Percentiles rank a stretch among this genome's conserved stretches.
These are phyloP conservation scores for Drosophila melanica DNA, from an alignment of 1,140 invertebrate species.

Conservation along the genomic window DNA sequence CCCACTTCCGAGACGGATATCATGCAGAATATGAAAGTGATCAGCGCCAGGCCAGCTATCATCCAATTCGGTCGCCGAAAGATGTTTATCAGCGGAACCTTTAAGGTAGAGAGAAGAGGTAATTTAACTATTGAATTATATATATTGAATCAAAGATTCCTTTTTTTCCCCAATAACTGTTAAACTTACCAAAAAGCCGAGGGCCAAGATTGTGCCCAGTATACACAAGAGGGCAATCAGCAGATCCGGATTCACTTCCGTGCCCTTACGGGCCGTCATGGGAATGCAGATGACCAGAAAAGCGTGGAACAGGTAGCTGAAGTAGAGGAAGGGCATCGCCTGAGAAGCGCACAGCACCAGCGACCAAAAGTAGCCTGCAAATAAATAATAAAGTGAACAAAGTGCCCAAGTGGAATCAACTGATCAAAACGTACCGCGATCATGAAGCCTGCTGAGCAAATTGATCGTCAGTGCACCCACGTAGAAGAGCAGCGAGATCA, in stretches of 20 bases:
- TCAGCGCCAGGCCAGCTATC: constrained; percentile 75
- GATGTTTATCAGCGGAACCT: constrained; percentile 67
- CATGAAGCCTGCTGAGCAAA: constrained; percentile 59
- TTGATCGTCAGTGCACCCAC: constrained; percentile 61
- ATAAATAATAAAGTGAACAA: not conserved
- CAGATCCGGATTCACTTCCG: constrained; percentile 86
- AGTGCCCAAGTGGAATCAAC: not conserved
- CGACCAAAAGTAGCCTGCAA: constrained; percentile 86
- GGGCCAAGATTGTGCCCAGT: constrained; percentile 74
- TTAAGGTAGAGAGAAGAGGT: not conserved
- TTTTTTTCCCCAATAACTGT: not conserved
- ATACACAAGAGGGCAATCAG: constrained; percentile 84
- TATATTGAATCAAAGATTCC: not conserved
- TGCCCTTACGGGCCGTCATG: constrained; percentile 88
- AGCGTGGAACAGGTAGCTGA: constrained; percentile 87
- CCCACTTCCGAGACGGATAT: constrained; percentile 88
- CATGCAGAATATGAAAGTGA: constrained; percentile 86
- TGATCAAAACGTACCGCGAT: constrained; percentile 58
- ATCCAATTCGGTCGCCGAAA: constrained; percentile 61
- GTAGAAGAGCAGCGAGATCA: constrained; percentile 76
- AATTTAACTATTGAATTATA: not conserved
- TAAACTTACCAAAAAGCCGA: constrained; percentile 67
- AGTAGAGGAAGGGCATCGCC: constrained; percentile 84
- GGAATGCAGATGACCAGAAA: constrained; percentile 88
- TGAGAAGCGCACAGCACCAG: constrained; percentile 84